Percentiles rank a stretch among this genome's conserved stretches.
Evolutionary conservation across 2,113 vertebrate species (phyloP).

Genomic region (Mus spicilegus): DNA sequence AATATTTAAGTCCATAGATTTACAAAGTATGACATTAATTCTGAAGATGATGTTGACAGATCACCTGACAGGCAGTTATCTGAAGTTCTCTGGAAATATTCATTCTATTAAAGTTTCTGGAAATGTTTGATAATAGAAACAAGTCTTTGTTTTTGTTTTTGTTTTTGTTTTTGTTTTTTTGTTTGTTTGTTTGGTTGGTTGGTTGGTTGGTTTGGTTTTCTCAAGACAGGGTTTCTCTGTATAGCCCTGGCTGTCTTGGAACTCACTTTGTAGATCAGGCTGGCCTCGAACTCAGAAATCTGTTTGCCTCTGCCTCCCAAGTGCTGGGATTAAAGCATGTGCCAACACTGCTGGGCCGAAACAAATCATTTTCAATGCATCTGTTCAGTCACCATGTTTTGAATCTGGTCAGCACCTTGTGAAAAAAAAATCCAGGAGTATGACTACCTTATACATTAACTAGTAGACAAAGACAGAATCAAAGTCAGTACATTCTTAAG

Average conservation of each 20-base stretch:
- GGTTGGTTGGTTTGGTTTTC: too few relatives aligned
- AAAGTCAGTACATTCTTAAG: conserved; percentile 4
- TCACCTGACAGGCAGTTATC: not conserved
- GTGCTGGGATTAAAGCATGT: too few relatives aligned
- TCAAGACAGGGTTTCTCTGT: too few relatives aligned
- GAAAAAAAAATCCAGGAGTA: not conserved
- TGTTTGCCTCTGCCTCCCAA: too few relatives aligned
- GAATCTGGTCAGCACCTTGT: not conserved
- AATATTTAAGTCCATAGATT: not conserved
- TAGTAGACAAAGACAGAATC: not conserved
- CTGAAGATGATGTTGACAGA: not conserved
- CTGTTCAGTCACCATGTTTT: not conserved
- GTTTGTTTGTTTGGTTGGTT: too few relatives aligned
- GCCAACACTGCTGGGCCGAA: not conserved
- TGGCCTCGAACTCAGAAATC: too few relatives aligned
- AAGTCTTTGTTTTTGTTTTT: not conserved
- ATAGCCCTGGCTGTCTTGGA: too few relatives aligned
- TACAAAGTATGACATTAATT: not conserved
- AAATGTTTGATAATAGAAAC: not conserved
- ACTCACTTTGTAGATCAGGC: too few relatives aligned
- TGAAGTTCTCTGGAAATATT: not conserved
- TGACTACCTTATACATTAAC: not conserved
- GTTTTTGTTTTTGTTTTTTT: too few relatives aligned
- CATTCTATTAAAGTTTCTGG: not conserved
- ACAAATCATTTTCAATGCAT: not conserved